A percentile compares a stretch with the other conserved stretches of the same genome.
These are phyloP conservation scores for Mastacembelus armatus DNA, from an alignment of 2,797 vertebrate genomes.

Conservation along the genomic window DNA sequence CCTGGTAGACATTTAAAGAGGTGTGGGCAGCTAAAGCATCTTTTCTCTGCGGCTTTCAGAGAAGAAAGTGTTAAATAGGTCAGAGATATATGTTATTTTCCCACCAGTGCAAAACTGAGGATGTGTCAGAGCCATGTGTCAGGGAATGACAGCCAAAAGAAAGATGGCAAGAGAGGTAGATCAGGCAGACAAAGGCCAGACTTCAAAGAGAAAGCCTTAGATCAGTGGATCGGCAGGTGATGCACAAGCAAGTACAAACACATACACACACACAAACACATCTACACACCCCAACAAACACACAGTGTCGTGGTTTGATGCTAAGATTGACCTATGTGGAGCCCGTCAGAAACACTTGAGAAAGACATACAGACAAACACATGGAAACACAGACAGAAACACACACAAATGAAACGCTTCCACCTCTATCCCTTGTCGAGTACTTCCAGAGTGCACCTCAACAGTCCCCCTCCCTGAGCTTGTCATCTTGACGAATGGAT, in stretches of 20 bases:
- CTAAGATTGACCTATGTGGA: slow-evolving; percentile 73
- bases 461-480: slow-evolving; percentile 43
- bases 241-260: slow-evolving; percentile 49
- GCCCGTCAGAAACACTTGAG: slow-evolving; percentile 60
- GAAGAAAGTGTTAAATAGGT: slow-evolving; percentile 81
- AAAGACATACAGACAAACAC: slow-evolving; percentile 54
- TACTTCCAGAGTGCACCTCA: slow-evolving; percentile 51
- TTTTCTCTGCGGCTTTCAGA: slow-evolving; percentile 75
- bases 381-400: slow-evolving; percentile 37
- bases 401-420: slow-evolving; percentile 47
- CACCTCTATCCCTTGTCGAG: slow-evolving; percentile 42
- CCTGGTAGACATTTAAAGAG: slow-evolving; percentile 81
- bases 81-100: slow-evolving; percentile 81
- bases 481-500: slow-evolving; percentile 82
- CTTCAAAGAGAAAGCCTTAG: slow-evolving; percentile 75
- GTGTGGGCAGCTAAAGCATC: slow-evolving; percentile 76
- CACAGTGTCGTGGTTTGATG: slow-evolving; percentile 59
- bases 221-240: slow-evolving; percentile 78
- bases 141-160: slow-evolving; percentile 81
- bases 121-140: slow-evolving; percentile 80
- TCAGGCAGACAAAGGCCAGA: slow-evolving; percentile 81
- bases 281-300: slow-evolving; percentile 31
- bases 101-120: slow-evolving; percentile 72
- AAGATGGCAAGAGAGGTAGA: slow-evolving; percentile 73
- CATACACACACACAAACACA: slow-evolving; percentile 29